phyloP scores from a whole-genome alignment of 2,113 vertebrate genomes.

The Cephalopterus ornatus region DNA sequence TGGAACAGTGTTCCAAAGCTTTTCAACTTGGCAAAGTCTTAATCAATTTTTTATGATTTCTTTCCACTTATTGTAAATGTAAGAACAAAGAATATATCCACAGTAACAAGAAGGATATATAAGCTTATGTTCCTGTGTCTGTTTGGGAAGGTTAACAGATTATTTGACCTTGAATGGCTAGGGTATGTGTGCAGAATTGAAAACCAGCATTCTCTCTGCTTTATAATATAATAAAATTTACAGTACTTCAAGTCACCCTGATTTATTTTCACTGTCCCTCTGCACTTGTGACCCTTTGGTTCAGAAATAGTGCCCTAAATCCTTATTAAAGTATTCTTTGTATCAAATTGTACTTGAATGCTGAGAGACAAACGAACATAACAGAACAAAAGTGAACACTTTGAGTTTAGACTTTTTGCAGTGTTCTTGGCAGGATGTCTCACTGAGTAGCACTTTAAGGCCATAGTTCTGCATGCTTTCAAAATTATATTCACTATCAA shows the following conservation, averaged over 20 bases:
- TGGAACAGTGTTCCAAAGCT: background rate
- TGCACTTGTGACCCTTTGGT: background rate
- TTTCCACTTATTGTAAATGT: background rate
- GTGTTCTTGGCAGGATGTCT: background rate
- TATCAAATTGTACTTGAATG: constrained; percentile 3
- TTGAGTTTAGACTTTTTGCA: background rate
- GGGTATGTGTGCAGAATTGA: background rate
- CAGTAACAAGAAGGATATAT: background rate
- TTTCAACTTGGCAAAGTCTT: background rate
- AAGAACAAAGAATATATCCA: background rate
- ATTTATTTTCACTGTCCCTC: constrained; percentile 8
- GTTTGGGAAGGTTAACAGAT: background rate
- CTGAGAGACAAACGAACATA: background rate
- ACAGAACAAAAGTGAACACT: background rate
- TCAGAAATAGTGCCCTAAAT: constrained; percentile 25
- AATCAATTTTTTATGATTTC: constrained; percentile 4
- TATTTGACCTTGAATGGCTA: constrained; percentile 6
- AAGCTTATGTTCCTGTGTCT: background rate
- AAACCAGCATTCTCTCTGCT: background rate
- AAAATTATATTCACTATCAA: background rate
- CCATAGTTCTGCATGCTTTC: background rate
- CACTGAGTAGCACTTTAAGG: background rate
- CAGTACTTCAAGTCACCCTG: background rate
- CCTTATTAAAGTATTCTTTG: constrained; percentile 3
- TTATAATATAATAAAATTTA: constrained; percentile 16